phyloP scores from a whole-genome alignment of 1,140 invertebrate species.

The Helicorthomorpha holstii region DNA sequence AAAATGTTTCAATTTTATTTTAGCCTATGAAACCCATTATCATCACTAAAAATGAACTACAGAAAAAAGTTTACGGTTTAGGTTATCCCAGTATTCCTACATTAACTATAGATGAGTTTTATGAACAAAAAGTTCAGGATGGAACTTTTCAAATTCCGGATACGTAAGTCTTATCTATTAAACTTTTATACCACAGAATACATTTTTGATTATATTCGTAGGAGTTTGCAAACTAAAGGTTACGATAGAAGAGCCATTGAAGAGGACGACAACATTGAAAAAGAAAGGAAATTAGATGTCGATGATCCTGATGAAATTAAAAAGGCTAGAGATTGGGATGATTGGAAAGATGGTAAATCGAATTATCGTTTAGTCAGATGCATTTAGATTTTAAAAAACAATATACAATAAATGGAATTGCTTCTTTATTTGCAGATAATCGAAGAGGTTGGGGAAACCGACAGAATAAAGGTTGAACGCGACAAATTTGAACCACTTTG shows the following conservation, averaged over 20 bases:
- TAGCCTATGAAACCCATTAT: conserved; percentile 70
- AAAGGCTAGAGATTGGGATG: conserved; percentile 57
- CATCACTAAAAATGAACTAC: conserved; percentile 69
- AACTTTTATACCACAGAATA: not conserved
- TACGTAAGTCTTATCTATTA: no score
- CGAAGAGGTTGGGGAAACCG: conserved; percentile 74
- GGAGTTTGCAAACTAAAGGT: conserved; percentile 18
- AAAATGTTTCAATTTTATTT: conserved; percentile 1
- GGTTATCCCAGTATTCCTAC: conserved; percentile 88
- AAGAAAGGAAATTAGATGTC: conserved; percentile 45
- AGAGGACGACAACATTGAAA: conserved; percentile 35
- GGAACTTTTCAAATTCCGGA: conserved; percentile 37
- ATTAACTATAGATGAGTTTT: conserved; percentile 88
- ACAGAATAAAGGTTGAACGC: conserved; percentile 47
- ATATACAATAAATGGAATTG: not conserved
- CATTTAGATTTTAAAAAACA: not conserved
- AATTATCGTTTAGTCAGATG: not conserved
- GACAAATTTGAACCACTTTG: not conserved
- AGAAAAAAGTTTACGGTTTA: conserved; percentile 83
- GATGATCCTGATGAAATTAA: conserved; percentile 56
- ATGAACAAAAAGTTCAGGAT: conserved; percentile 64
- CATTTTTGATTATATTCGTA: conserved; percentile 9
- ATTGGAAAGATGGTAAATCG: conserved; percentile 62
- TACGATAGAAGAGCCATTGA: conserved; percentile 23
- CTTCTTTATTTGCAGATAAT: conserved; percentile 30